These are phyloP conservation scores for Oasisia sp. DNA, from an alignment of 2,888 invertebrate genomes.

Conservation along the genomic window DNA sequence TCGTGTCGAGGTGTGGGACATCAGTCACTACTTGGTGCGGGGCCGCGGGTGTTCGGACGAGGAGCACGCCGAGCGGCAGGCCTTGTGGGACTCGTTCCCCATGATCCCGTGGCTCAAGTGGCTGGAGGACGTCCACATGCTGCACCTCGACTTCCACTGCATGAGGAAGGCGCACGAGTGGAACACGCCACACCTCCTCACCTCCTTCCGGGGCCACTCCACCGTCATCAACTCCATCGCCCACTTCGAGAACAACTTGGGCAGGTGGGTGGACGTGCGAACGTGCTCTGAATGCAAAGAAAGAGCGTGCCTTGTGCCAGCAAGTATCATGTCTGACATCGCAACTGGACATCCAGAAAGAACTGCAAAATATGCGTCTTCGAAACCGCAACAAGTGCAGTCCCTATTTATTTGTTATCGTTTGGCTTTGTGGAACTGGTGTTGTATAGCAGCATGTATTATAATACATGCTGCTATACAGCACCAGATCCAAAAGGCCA, in stretches of 20 bases:
- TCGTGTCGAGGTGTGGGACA: constrained; percentile 37
- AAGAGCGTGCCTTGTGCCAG: too few relatives aligned
- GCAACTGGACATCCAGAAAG: too few relatives aligned
- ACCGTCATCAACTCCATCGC: constrained; percentile 76
- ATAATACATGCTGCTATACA: too few relatives aligned
- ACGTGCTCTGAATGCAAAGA: too few relatives aligned
- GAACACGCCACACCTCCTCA: constrained; percentile 50
- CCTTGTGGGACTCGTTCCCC: constrained; percentile 29
- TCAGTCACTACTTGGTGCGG: constrained; percentile 34
- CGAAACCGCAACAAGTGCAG: too few relatives aligned
- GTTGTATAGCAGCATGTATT: too few relatives aligned
- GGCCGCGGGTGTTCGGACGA: constrained; percentile 23
- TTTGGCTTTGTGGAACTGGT: too few relatives aligned
- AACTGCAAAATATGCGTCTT: too few relatives aligned
- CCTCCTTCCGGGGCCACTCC: constrained; percentile 74
- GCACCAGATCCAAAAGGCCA: too few relatives aligned
- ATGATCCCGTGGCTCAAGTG: constrained; percentile 66
- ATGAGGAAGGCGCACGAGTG: neutral
- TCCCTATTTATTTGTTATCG: too few relatives aligned
- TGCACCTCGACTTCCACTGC: constrained; percentile 67
- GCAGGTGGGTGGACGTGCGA: neutral
- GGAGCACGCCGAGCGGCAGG: constrained; percentile 23
- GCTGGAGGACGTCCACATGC: constrained; percentile 79
- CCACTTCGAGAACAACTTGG: constrained; percentile 59
- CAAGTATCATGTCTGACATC: too few relatives aligned